Percentiles rank a stretch among this genome's conserved stretches.
Evolutionary conservation across 1,140 invertebrate species (phyloP).

Genomic region (Protaetia brevitarsis): DNA sequence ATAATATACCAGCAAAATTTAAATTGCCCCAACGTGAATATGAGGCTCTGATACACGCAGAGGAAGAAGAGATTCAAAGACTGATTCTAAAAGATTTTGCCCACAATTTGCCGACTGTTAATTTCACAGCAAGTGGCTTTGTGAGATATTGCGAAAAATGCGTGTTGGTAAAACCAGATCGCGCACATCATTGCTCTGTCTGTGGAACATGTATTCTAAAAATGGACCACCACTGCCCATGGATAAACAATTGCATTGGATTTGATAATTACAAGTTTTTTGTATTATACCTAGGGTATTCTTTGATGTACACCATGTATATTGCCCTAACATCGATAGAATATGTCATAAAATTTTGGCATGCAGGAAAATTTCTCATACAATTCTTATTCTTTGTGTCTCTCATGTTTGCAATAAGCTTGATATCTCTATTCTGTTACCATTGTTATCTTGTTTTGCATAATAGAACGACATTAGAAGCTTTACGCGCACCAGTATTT

Average conservation of each 20-base stretch:
- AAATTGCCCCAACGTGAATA: slow-evolving; percentile 62
- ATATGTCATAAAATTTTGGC: slow-evolving; percentile 95
- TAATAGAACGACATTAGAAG: slow-evolving; percentile 94
- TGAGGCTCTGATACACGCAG: slow-evolving; percentile 70
- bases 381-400: slow-evolving; percentile 96
- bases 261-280: slow-evolving; percentile 99
- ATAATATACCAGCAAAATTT: slow-evolving; percentile 67
- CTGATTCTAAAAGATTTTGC: slow-evolving; percentile 78
- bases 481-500: slow-evolving; percentile 93
- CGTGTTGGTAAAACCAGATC: slow-evolving; percentile 89
- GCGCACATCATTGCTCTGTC: slow-evolving; percentile 95
- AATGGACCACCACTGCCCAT: slow-evolving; percentile 99
- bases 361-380: slow-evolving; percentile 89
- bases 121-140: slow-evolving; percentile 67
- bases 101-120: slow-evolving; percentile 75
- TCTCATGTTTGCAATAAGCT: slow-evolving; percentile 94
- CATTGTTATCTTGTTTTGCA: slow-evolving; percentile 89
- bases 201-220: slow-evolving; percentile 91
- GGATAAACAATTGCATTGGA: slow-evolving; percentile 98
- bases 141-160: slow-evolving; percentile 94
- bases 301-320: slow-evolving; percentile 89
- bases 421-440: slow-evolving; percentile 92
- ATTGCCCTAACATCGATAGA: slow-evolving; percentile 82
- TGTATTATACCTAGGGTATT: slow-evolving; percentile 93
- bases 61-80: slow-evolving; percentile 71